Evolutionary conservation across 2,888 invertebrate species (phyloP).

Genomic region (Lithosia quadra): DNA sequence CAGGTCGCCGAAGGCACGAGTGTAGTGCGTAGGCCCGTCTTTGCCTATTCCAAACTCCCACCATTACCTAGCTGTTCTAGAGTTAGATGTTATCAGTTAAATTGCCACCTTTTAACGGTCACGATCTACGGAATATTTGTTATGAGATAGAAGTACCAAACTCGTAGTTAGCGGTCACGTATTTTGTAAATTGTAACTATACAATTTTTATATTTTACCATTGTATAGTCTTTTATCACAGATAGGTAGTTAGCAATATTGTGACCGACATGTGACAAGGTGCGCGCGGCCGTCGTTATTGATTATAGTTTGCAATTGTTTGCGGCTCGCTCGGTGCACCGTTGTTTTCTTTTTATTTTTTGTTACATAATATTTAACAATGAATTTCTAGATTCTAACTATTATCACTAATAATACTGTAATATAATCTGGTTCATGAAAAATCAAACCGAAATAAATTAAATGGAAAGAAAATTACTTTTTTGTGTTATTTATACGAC

Average conservation of each 20-base stretch:
- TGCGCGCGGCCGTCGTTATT: constrained; percentile 60
- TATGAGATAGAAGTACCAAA: constrained; percentile 85
- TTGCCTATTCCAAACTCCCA: constrained; percentile 71
- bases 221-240: constrained; percentile 84
- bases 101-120: constrained; percentile 63
- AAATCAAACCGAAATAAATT: constrained; percentile 86
- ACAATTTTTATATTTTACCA: constrained; percentile 86
- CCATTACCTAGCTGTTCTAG: constrained; percentile 76
- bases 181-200: constrained; percentile 86
- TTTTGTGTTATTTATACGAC: constrained; percentile 40
- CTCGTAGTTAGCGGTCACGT: constrained; percentile 85
- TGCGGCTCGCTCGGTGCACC: constrained; percentile 71
- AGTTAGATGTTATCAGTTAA: constrained; percentile 68
- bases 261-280: constrained; percentile 65
- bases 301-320: constrained; percentile 66
- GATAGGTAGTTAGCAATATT: constrained; percentile 81
- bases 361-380: constrained; percentile 86
- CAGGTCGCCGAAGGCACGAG: constrained; percentile 47
- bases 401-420: constrained; percentile 87
- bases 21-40: constrained; percentile 69
- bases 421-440: constrained; percentile 87
- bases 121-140: constrained; percentile 72
- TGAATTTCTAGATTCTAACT: constrained; percentile 87
- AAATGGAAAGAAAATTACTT: constrained; percentile 79
- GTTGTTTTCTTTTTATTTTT: constrained; percentile 83